Conservation (phyloP, 2,888 invertebrate genomes). For the Iphiclides podalirius region DNA sequence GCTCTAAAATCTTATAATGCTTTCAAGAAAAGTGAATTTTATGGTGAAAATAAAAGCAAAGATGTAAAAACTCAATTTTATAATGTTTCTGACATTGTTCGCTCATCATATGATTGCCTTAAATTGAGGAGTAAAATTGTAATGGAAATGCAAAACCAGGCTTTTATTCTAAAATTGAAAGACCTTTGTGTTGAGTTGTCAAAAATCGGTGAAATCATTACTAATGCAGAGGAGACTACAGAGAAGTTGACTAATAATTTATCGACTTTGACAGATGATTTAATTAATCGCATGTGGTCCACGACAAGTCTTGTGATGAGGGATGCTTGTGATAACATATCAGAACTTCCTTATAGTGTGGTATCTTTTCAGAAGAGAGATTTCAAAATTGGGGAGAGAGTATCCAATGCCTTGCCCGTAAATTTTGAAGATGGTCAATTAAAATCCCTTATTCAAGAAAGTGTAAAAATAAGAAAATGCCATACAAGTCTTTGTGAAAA, state of each 20-base stretch:
- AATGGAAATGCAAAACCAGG: constrained; percentile 60
- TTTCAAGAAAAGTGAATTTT: constrained; percentile 58
- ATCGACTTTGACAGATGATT: constrained; percentile 48
- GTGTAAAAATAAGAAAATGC: constrained; percentile 60
- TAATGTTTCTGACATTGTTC: constrained; percentile 65
- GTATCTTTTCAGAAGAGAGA: constrained; percentile 70
- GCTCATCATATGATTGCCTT: constrained; percentile 77
- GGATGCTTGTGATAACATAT: constrained; percentile 50
- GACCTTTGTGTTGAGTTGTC: constrained; percentile 65
- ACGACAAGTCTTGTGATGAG: constrained; percentile 60
- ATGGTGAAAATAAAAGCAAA: constrained; percentile 58
- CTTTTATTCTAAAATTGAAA: constrained; percentile 63
- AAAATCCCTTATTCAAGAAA: constrained; percentile 67
- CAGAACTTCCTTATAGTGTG: constrained; percentile 67
- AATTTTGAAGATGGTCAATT: constrained; percentile 51
- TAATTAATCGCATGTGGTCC: constrained; percentile 63
- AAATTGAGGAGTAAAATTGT: constrained; percentile 75
- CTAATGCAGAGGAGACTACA: constrained; percentile 56
- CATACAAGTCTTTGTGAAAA: constrained; percentile 53
- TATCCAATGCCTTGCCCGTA: constrained; percentile 50
- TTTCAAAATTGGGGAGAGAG: constrained; percentile 69
- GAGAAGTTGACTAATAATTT: constrained; percentile 54
- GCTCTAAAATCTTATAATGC: constrained; percentile 65
- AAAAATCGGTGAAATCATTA: constrained; percentile 63
- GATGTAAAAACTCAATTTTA: constrained; percentile 54